Evolutionary conservation across 2,113 vertebrate genomes (phyloP), one percentile per base, ranked within the genome.

Genomic region (Silurus glanis): DNA sequence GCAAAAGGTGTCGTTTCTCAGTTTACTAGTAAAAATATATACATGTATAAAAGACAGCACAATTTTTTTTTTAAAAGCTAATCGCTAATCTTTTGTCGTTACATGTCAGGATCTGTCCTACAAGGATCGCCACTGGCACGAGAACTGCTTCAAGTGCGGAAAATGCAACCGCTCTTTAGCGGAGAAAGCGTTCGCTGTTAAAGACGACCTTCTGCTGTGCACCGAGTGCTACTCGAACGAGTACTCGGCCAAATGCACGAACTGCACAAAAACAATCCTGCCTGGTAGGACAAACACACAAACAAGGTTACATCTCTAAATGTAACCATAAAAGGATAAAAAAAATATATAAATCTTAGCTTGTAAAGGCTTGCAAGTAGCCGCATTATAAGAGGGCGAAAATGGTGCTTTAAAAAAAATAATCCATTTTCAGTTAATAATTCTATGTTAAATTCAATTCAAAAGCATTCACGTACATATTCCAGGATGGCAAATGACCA

Each of bases 91-190:
- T 23, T 86, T 47, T 78, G n/a, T 84, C 17, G 59, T 90, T 78
- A 89, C 69, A 81, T 55, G 92, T 2, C 91, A 99, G 98, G 98
- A 99, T 90, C 94, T 99, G 87, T 99, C 97, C 71, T 98, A 99
- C 83, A 99, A 99, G 92, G 98, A 99, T 69, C 96, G 95, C 0
- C 98, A 99, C 91, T 99, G 98, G 98, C 98, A 99, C 0, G 98
- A 99, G 90, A 94, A 93, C 90, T 99, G 98, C 86, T 99, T 99
- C 93, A 95, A 95, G 74, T 99, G 98, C 91, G 97, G 94, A 23
- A 96, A 95, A 85, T 99, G 98, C 91, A 95, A 94, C 90, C 96
- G 94, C 84, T 96, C 98, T 0, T 83, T 99, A 92, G 97, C 96
- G 92, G 98, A 99, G 91, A 99, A 99, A 90, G 96, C 98, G 67